Conservation (phyloP, 2,113 vertebrate species). For the Xiphorhynchus elegans region DNA sequence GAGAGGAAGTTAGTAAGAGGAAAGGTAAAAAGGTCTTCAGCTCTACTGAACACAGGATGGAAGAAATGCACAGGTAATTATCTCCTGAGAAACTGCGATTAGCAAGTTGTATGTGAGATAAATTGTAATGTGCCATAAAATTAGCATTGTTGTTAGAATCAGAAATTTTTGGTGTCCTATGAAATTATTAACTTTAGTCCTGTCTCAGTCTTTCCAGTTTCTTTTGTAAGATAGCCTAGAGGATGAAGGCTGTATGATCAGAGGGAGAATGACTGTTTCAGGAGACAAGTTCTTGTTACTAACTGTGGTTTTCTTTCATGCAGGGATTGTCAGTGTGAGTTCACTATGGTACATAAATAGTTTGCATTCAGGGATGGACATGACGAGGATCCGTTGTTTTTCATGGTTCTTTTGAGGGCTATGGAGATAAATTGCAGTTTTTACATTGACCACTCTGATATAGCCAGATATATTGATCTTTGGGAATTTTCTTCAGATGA, state of each 20-base stretch:
- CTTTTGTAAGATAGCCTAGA: neutral
- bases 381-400: neutral
- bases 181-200: neutral
- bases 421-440: neutral
- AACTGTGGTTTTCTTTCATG: neutral
- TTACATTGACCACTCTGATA: neutral
- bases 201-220: neutral
- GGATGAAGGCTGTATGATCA: neutral
- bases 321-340: neutral
- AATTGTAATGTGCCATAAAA: neutral
- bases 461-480: neutral
- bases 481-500: neutral
- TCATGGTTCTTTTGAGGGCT: neutral
- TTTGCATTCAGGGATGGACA: neutral
- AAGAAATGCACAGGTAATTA: constrained; percentile 48
- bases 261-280: neutral
- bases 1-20: constrained; percentile 3
- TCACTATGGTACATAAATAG: neutral
- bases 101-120: neutral
- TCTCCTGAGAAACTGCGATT: constrained; percentile 36
- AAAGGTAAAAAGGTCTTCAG: constrained; percentile 37
- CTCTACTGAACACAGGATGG: neutral
- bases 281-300: neutral
- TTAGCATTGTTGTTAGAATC: neutral
- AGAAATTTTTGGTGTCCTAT: neutral